These are phyloP conservation scores for Triplophysa siluroides DNA, from an alignment of 2,113 vertebrate species.

Conservation along the genomic window DNA sequence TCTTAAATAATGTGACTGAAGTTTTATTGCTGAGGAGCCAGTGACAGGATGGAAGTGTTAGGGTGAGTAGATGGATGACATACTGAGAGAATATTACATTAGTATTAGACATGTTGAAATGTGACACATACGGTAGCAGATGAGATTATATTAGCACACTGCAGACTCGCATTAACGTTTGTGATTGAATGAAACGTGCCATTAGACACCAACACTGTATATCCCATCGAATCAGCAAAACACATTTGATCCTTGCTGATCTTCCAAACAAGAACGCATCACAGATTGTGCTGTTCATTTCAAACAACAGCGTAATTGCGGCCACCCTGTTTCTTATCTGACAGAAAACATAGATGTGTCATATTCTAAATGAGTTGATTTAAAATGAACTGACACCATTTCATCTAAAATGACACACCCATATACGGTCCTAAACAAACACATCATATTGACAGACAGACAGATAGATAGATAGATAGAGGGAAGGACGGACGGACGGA, in stretches of 20 bases:
- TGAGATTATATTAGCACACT: slow-evolving; percentile 60
- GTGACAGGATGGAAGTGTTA: slow-evolving; percentile 1
- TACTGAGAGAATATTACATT: slow-evolving; percentile 62
- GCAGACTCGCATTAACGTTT: slow-evolving; percentile 52
- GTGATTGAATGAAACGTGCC: slow-evolving; percentile 47
- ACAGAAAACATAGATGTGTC: not conserved
- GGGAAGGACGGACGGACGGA: too few species aligned
- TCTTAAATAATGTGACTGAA: not conserved
- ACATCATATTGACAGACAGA: too few species aligned
- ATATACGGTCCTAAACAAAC: too few species aligned
- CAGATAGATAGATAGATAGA: too few species aligned
- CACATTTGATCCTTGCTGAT: slow-evolving; percentile 3
- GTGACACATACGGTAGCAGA: slow-evolving; percentile 59
- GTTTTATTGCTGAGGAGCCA: not conserved
- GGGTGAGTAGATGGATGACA: slow-evolving; percentile 31
- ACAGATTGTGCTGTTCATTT: not conserved
- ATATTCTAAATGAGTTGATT: not conserved
- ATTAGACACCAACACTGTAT: slow-evolving; percentile 21
- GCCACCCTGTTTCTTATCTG: not conserved
- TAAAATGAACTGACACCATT: not conserved
- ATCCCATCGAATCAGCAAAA: slow-evolving; percentile 13
- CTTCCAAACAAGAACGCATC: not conserved
- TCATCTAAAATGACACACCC: not conserved
- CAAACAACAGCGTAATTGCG: not conserved
- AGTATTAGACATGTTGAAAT: slow-evolving; percentile 66